phyloP scores from a whole-genome alignment of 2,797 vertebrate species.

The Pristis pectinata region DNA sequence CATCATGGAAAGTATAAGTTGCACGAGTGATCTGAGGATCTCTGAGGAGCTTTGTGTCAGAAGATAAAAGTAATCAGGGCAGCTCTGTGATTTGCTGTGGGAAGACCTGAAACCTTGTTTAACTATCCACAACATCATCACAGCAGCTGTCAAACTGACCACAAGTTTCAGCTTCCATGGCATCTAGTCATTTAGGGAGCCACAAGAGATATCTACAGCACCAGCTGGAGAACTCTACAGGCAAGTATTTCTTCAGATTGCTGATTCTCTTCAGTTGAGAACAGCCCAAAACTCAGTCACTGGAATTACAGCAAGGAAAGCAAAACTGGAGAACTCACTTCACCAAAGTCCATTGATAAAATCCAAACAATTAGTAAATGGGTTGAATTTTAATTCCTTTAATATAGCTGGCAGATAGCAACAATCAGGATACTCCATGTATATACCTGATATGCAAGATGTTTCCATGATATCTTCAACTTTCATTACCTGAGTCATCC shows the following conservation, averaged over 20 bases:
- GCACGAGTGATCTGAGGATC: too few species aligned
- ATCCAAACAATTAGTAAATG: not conserved
- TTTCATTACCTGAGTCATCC: not conserved
- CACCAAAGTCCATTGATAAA: not conserved
- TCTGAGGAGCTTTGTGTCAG: not conserved
- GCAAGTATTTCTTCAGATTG: not conserved
- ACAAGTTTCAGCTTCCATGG: not conserved
- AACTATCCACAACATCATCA: not conserved
- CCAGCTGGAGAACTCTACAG: not conserved
- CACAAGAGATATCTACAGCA: not conserved
- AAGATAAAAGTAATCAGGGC: not conserved
- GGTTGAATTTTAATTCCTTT: not conserved
- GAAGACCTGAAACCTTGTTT: not conserved
- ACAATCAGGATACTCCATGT: not conserved
- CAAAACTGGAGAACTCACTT: not conserved
- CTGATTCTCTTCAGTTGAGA: not conserved
- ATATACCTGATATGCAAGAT: not conserved
- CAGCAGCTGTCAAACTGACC: not conserved
- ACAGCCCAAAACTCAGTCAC: not conserved
- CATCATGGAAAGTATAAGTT: not conserved
- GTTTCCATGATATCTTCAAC: not conserved
- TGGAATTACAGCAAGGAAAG: not conserved
- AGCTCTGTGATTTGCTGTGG: not conserved
- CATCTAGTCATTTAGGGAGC: not conserved
- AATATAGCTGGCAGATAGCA: not conserved